Evolutionary conservation across 2,113 vertebrate species (phyloP).

Genomic region (Petaurus breviceps): DNA sequence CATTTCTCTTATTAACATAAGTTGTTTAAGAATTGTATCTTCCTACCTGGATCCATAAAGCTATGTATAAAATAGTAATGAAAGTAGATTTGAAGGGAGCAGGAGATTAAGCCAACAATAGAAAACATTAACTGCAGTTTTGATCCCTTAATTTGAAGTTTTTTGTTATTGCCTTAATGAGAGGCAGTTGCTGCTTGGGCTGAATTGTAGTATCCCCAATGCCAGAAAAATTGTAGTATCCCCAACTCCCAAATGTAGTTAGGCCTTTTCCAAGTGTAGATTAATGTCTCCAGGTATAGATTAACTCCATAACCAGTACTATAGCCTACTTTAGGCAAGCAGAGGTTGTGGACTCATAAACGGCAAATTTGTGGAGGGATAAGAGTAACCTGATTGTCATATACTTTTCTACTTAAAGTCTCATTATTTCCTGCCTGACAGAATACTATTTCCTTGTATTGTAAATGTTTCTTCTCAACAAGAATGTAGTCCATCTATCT

Average conservation of each 20-base stretch:
- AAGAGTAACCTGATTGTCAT: conserved; percentile 52
- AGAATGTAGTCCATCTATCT: conserved; percentile 19
- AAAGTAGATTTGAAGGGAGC: background rate
- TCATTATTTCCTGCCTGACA: conserved; percentile 4
- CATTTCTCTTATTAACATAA: background rate
- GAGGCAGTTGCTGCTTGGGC: background rate
- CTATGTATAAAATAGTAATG: background rate
- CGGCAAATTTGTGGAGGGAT: background rate
- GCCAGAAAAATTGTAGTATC: background rate
- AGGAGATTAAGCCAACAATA: background rate
- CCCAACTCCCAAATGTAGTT: background rate
- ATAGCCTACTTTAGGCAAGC: conserved; percentile 38
- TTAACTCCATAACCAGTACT: conserved; percentile 76
- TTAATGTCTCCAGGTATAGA: conserved; percentile 60
- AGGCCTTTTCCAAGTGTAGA: background rate
- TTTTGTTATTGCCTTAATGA: background rate
- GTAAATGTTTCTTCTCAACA: conserved; percentile 1
- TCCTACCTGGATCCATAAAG: background rate
- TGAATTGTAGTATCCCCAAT: background rate
- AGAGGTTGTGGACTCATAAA: background rate
- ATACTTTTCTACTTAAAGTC: conserved; percentile 13
- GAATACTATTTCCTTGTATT: background rate
- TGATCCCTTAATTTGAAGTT: conserved; percentile 43
- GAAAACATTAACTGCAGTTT: background rate
- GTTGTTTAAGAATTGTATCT: background rate